Evolutionary conservation across 2,888 invertebrate genomes (phyloP).

Genomic region (Spicauda simplicius): DNA sequence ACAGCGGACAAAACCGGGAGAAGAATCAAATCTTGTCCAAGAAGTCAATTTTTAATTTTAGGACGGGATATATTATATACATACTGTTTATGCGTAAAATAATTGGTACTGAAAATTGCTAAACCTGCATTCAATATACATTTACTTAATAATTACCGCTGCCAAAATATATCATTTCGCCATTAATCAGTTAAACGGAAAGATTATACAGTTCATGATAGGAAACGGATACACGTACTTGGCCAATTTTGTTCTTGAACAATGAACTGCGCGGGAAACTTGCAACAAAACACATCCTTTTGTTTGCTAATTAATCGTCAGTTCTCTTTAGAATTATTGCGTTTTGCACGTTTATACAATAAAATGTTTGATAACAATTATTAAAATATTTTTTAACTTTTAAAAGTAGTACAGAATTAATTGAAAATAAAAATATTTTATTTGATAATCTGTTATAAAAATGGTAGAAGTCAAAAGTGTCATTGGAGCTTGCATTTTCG

Average conservation of each 20-base stretch:
- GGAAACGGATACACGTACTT: constrained; percentile 47
- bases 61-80: too few species aligned
- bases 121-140: too few species aligned
- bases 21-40: too few species aligned
- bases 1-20: too few species aligned
- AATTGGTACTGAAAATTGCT: too few species aligned
- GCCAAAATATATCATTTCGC: neutral
- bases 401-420: neutral
- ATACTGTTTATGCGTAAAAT: too few species aligned
- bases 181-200: constrained; percentile 10
- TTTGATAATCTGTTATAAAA: constrained; percentile 41
- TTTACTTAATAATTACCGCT: neutral
- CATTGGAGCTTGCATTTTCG: constrained; percentile 38
- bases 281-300: constrained; percentile 62
- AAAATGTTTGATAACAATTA: neutral
- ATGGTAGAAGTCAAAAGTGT: constrained; percentile 29
- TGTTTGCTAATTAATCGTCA: constrained; percentile 49
- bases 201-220: constrained; percentile 23
- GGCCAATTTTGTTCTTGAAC: constrained; percentile 57
- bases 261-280: constrained; percentile 69
- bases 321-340: constrained; percentile 37
- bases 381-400: neutral
- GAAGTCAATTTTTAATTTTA: too few species aligned
- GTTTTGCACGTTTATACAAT: constrained; percentile 42
- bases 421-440: neutral